Conservation (phyloP, 2,113 vertebrate species). For the Neolamprologus hecqui region DNA sequence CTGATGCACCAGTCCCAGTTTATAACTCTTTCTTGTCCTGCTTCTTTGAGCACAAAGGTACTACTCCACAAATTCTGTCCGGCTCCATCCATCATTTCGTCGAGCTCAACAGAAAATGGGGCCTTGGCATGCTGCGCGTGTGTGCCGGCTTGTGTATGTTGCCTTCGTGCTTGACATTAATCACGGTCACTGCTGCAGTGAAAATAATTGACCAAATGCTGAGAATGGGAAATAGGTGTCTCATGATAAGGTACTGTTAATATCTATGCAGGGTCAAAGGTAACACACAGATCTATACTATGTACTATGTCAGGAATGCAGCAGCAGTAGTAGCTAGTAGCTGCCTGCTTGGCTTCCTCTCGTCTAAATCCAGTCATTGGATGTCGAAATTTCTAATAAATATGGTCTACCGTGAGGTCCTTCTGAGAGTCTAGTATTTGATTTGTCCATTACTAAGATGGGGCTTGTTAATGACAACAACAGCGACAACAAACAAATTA, state of each 20-base stretch:
- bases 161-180: neutral
- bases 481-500: neutral
- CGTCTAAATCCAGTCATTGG: rapidly evolving
- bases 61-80: conserved; percentile 17
- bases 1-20: neutral
- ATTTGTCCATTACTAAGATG: neutral
- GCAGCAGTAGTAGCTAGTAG: neutral
- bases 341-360: neutral
- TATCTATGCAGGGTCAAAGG: neutral
- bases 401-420: neutral
- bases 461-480: neutral
- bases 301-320: neutral
- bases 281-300: neutral
- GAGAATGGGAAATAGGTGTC: neutral
- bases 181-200: neutral
- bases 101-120: neutral
- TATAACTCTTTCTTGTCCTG: conserved; percentile 18
- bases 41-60: conserved; percentile 41
- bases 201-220: neutral
- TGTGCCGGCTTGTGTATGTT: neutral
- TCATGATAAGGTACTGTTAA: neutral
- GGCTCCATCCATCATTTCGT: neutral
- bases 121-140: neutral
- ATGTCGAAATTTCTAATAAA: neutral
- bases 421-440: neutral